Base-by-base conservation (phyloP, 2,888 invertebrate species). In the Enchytraeus crypticus region DNA sequence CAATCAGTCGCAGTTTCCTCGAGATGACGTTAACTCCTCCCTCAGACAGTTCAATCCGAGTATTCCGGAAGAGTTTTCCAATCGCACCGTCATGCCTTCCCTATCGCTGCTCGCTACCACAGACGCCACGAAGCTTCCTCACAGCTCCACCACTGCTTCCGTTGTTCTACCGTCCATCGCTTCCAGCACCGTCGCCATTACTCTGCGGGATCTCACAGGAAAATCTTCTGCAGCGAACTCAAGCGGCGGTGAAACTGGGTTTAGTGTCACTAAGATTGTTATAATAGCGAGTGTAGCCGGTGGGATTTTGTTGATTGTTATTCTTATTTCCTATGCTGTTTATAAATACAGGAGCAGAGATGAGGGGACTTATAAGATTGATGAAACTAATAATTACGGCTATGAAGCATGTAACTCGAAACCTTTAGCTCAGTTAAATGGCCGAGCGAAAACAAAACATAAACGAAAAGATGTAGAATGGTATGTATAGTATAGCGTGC, bases 311-410 rank as follows among this genome's bases (percentile, higher is more conserved):
- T 88, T 93, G 60, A 74, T 79, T 33, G 84, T 96, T 63, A 84
- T 92, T 63, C 89, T 95, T 71, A 84, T 93, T 71, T 90, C 91
- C 81, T 88, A 91, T 61, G 74, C 73, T 23, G 63, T 77, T 57
- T 76, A 75, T 67, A 77, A 77, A 66, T 76, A 75, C 59, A 71
- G 73, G 32, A 73, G 73, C 76, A 85, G 90, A 64, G 86, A 89
- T 56, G 91, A 92, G 77, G 87, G 88, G 14, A 88, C 88, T 60
- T 95, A 92, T 79, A 93, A 93, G 79, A 88, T 92, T 64, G 92
- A 93, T 73, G 90, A 92, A 71, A 87, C 87, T 74, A 86, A 87
- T 74, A 86, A 85, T 73, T 85, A 85, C 70, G 71, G 73, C 18
- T 71, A 72, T 61, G 63, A 60, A 33, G 51, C 55, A 21, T 60